Evolutionary conservation across 2,888 invertebrate genomes (phyloP).

Genomic region (Heliconius sara): DNA sequence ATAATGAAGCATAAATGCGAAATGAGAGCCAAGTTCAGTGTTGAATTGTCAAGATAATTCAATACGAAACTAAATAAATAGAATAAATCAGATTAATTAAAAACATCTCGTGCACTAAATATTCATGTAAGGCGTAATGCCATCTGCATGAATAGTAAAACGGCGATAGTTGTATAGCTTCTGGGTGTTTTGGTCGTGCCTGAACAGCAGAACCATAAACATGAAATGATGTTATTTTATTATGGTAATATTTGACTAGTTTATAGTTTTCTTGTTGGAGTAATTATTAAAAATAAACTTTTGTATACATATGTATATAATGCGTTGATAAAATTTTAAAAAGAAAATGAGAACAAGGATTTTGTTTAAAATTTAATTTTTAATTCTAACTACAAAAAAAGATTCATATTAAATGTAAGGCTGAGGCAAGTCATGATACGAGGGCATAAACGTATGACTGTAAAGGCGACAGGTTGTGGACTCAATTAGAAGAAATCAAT

Average conservation of each 20-base stretch:
- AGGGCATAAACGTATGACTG: too few relatives aligned
- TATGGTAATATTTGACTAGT: conserved; percentile 56
- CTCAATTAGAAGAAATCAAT: too few relatives aligned
- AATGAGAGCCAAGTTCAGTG: too few relatives aligned
- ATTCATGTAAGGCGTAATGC: conserved; percentile 58
- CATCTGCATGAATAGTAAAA: conserved; percentile 70
- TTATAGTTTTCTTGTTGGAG: conserved; percentile 47
- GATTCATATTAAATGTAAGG: too few relatives aligned
- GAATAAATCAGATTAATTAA: conserved; percentile 52
- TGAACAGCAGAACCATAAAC: conserved; percentile 55
- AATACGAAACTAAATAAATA: conserved; percentile 48
- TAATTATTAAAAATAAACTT: background rate
- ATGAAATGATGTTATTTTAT: conserved; percentile 55
- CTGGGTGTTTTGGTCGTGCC: conserved; percentile 68
- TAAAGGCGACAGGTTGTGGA: too few relatives aligned
- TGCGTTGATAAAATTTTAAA: too few relatives aligned
- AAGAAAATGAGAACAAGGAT: too few relatives aligned
- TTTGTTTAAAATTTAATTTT: too few relatives aligned
- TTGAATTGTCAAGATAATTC: background rate
- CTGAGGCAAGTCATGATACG: too few relatives aligned
- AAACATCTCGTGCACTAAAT: conserved; percentile 51
- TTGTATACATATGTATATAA: too few relatives aligned
- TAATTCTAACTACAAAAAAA: too few relatives aligned
- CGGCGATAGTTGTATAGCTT: conserved; percentile 68
- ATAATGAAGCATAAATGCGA: too few relatives aligned